Conservation (phyloP, 2,113 vertebrate genomes). For the Mus pahari region DNA sequence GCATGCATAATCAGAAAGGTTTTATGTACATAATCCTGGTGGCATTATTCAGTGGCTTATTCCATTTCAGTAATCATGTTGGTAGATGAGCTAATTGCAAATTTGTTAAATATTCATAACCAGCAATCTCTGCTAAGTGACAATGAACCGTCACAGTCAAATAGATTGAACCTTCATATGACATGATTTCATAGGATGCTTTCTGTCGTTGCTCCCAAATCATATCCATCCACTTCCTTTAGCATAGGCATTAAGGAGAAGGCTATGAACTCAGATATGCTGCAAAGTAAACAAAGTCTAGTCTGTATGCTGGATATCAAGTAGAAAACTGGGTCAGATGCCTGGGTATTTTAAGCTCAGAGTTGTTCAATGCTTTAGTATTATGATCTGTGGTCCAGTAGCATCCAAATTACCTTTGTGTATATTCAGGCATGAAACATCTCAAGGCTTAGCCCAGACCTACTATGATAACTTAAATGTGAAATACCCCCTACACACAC, state of each 20-base stretch:
- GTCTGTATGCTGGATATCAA: not conserved
- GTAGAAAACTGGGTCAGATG: not conserved
- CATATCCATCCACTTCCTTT: not conserved
- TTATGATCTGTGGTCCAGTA: not conserved
- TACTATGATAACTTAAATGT: not conserved
- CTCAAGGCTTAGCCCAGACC: not conserved
- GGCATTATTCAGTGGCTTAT: conserved; percentile 71
- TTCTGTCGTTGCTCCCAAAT: conserved; percentile 3
- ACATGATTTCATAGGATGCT: conserved; percentile 43
- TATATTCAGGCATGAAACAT: not conserved
- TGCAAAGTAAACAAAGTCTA: not conserved
- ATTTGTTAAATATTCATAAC: conserved; percentile 82
- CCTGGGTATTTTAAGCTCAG: not conserved
- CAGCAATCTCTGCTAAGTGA: conserved; percentile 76
- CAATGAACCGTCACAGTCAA: conserved; percentile 70
- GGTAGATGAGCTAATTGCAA: conserved; percentile 80
- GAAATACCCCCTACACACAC: too few species aligned
- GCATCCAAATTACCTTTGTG: not conserved
- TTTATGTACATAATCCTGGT: conserved; percentile 74
- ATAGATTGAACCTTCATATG: conserved; percentile 43
- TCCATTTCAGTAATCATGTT: conserved; percentile 77
- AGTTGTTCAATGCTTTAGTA: not conserved
- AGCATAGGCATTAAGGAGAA: not conserved
- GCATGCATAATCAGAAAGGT: conserved; percentile 72
- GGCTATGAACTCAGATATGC: not conserved